Conservation (phyloP, 35 echinoderm and acorn worm genomes). For the Hemicentrotus pulcherrimus region DNA sequence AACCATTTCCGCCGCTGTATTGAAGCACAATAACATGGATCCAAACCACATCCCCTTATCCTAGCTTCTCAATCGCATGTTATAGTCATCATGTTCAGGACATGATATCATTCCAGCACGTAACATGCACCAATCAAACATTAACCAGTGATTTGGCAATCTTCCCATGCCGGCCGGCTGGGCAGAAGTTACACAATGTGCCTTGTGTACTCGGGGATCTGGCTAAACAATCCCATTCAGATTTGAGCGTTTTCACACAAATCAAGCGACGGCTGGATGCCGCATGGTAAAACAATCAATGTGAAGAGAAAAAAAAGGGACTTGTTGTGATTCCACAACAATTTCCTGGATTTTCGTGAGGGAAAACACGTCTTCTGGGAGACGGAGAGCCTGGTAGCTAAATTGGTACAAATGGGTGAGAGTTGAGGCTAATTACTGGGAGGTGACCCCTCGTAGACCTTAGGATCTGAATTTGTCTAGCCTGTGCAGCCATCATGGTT, state of each 20-base stretch:
- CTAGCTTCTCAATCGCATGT: neutral
- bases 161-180: neutral
- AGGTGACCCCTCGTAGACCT: neutral
- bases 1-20: no score
- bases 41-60: no score
- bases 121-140: neutral
- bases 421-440: neutral
- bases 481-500: neutral
- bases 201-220: neutral
- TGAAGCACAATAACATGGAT: no score
- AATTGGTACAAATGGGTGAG: neutral
- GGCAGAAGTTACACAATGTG: neutral
- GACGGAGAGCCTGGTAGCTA: neutral
- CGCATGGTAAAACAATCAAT: neutral
- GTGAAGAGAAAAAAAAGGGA: neutral
- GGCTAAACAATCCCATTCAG: neutral
- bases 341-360: neutral
- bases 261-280: neutral
- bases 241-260: neutral
- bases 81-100: no score
- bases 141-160: neutral
- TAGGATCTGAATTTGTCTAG: neutral
- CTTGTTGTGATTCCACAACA: neutral
- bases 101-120: no score
- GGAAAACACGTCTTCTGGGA: neutral